These are phyloP conservation scores for Brachionus calyciflorus DNA, from an alignment of 1,140 invertebrate genomes.

Conservation along the genomic window DNA sequence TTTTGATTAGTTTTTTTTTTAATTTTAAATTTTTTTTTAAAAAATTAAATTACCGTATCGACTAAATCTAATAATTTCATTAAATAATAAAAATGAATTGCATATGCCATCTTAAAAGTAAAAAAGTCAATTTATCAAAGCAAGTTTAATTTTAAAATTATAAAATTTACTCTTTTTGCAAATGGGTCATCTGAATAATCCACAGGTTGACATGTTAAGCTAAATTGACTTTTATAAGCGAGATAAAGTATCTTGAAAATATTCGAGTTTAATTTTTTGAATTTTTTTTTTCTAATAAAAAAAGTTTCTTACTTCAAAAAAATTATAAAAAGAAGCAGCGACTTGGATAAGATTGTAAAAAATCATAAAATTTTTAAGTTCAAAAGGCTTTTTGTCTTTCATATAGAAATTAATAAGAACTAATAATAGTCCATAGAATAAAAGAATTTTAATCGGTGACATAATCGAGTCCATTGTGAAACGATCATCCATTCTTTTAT, in stretches of 20 bases:
- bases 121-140: not conserved
- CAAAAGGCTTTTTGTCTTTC: constrained; percentile 24
- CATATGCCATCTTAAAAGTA: constrained; percentile 43
- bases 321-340: not conserved
- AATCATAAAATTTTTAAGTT: constrained; percentile 23
- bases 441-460: not conserved
- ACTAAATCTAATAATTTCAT: constrained; percentile 50
- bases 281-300: not conserved
- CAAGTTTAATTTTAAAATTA: not conserved
- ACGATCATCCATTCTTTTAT: not conserved
- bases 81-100: constrained; percentile 50
- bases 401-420: not conserved
- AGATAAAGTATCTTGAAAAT: constrained; percentile 14
- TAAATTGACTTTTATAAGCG: constrained; percentile 4
- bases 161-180: not conserved
- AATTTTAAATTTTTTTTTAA: not conserved
- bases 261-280: not conserved
- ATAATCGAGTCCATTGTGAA: not conserved
- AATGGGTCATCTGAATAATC: constrained; percentile 10
- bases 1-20: not conserved
- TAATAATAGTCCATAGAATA: not conserved
- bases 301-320: not conserved
- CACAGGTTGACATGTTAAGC: constrained; percentile 30
- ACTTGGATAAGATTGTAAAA: constrained; percentile 40
- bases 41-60: constrained; percentile 48